Evolutionary conservation across 2,797 vertebrate species (phyloP).

Genomic region (Hydrophis major): DNA sequence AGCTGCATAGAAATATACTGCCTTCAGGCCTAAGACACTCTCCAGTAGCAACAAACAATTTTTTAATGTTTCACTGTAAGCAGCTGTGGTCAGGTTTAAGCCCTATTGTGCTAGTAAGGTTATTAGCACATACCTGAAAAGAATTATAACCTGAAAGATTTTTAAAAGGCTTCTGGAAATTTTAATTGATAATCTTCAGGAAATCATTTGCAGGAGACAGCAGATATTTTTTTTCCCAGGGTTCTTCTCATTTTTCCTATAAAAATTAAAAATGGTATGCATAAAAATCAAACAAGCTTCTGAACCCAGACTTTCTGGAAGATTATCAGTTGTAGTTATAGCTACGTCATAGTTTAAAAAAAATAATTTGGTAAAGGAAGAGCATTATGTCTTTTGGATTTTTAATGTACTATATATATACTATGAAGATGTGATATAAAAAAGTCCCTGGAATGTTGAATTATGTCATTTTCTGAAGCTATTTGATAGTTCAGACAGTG

Average conservation of each 20-base stretch:
- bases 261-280: not conserved
- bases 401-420: not conserved
- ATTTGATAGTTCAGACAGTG: constrained; percentile 38
- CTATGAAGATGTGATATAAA: not conserved
- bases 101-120: not conserved
- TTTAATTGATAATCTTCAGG: not conserved
- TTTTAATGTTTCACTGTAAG: not conserved
- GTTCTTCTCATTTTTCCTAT: not conserved
- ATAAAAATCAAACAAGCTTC: not conserved
- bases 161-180: not conserved
- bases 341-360: not conserved
- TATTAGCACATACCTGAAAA: not conserved
- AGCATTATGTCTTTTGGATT: not conserved
- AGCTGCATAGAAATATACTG: not conserved
- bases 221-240: not conserved
- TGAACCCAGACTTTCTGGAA: not conserved
- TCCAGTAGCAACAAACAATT: not conserved
- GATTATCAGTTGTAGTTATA: not conserved
- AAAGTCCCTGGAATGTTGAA: not conserved
- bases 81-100: not conserved
- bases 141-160: not conserved
- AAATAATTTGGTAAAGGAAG: not conserved
- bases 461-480: constrained; percentile 14
- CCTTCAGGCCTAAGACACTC: not conserved
- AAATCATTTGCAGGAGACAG: not conserved